These are phyloP conservation scores for Sebastes hubbsi DNA, from an alignment of 2,797 vertebrate genomes.

Conservation along the genomic window DNA sequence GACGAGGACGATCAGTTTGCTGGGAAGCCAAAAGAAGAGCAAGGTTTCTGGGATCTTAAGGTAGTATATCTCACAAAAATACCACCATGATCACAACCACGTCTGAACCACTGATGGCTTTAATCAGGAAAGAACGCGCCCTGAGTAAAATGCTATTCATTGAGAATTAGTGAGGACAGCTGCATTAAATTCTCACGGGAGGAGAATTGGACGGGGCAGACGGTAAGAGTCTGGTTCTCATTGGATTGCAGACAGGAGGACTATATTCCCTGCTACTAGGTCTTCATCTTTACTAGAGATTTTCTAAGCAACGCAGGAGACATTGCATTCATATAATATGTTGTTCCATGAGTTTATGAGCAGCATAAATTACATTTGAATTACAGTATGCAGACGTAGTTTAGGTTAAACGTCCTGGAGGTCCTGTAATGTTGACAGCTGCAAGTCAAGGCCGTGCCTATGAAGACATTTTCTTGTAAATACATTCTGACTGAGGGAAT, in stretches of 20 bases:
- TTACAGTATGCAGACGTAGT: neutral
- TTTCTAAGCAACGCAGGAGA: neutral
- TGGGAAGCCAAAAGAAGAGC: neutral
- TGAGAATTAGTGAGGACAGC: conserved; percentile 25
- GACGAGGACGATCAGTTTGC: neutral
- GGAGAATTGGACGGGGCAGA: neutral
- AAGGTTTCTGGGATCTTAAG: neutral
- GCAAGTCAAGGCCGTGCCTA: neutral
- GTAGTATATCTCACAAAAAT: neutral
- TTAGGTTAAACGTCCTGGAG: neutral
- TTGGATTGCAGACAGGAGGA: neutral
- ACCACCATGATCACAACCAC: neutral
- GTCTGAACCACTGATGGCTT: neutral
- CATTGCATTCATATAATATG: neutral
- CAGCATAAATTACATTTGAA: neutral
- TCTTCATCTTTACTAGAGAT: neutral
- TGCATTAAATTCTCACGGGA: conserved; percentile 25
- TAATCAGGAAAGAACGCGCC: neutral
- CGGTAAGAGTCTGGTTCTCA: neutral
- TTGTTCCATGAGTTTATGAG: neutral
- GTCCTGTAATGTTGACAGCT: neutral
- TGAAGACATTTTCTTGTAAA: conserved; percentile 31
- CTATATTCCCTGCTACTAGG: neutral
- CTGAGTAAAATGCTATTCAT: conserved; percentile 28
- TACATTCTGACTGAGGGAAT: conserved; percentile 15